Percentiles rank a stretch among this genome's conserved stretches.
Conservation (phyloP, 2,113 vertebrate species). For the Dipodomys stephensi region DNA sequence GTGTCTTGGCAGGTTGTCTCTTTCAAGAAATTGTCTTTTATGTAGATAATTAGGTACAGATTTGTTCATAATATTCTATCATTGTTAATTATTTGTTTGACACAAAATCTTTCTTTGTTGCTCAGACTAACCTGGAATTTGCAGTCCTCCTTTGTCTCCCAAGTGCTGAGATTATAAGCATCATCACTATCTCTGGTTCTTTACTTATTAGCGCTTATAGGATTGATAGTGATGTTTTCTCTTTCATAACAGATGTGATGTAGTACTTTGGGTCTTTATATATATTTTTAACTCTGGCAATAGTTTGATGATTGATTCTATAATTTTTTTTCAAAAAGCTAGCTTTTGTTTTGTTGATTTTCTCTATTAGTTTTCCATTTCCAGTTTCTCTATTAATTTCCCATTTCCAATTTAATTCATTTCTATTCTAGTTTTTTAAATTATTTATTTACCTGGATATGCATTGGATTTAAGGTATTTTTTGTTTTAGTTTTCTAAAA, state of each 20-base stretch:
- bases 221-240: not conserved
- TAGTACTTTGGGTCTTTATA: not conserved
- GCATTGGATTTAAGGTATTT: not conserved
- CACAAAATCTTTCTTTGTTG: too few species aligned
- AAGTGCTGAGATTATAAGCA: too few species aligned
- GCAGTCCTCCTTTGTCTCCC: too few species aligned
- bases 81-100: not conserved
- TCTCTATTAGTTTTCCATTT: not conserved
- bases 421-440: not conserved
- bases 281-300: not conserved
- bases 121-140: too few species aligned
- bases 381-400: not conserved
- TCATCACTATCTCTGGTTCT: too few species aligned
- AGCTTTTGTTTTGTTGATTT: slow-evolving; percentile 16
- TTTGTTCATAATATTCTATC: not conserved
- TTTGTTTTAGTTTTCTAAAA: not conserved
- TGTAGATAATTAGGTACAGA: not conserved
- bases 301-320: not conserved
- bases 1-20: too few species aligned
- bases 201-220: not conserved
- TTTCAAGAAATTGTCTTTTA: too few species aligned
- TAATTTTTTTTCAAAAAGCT: not conserved
- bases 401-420: not conserved
- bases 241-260: not conserved
- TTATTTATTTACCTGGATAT: not conserved